Base-by-base conservation (phyloP, 1,140 invertebrate genomes). In the Lordiphosa mommai region DNA sequence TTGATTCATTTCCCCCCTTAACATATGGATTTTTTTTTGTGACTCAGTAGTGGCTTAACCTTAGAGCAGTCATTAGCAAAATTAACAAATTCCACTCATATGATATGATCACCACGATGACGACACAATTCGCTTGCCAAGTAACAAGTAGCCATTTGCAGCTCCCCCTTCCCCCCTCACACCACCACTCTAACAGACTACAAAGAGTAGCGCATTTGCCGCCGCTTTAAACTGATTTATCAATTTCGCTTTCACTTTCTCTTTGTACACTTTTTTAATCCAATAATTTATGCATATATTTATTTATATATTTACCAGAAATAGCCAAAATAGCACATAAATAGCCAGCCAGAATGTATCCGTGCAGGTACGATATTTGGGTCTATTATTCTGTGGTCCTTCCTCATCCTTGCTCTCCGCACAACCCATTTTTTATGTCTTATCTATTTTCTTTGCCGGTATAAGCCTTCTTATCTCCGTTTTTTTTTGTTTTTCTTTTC, bases 311-410 rank as follows among this genome's bases (percentile, higher is more conserved):
- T 90, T 91, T 91, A 97, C 96, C 96, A 98, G 94, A 61, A 97
- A 90, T 87, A 93, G 93, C 93, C 95, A 96, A 90, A 97, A 97
- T 37, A 94, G 80, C 51, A 96, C 91, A 86, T 96, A 98, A 63
- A 96, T 88, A 68, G 93, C 91, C 13, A 97, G 91, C 92, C 95
- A 96, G 56, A 96, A 91, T 9, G 96, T 92, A 90, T 98, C 97
- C 2, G 97, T 98, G 89, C 95, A 96, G 48, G 92, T 91, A 72
- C 94, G 89, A 47, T 88, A 88, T 49, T 87, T 88, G 2, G 84
- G 87, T 23, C 79, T 68, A 61, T 76, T 72, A 23, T 61, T 87
- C 60, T 66, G 56, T 14, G 66, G 14, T 14, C 74, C 76, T 3
- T 88, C 87, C 17, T 64, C 61, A 16, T 87, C 86, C 37, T 82